A percentile compares a stretch with the other conserved stretches of the same genome.
phyloP scores from a whole-genome alignment of 2,113 vertebrate genomes.

The Acrocephalus arundinaceus region DNA sequence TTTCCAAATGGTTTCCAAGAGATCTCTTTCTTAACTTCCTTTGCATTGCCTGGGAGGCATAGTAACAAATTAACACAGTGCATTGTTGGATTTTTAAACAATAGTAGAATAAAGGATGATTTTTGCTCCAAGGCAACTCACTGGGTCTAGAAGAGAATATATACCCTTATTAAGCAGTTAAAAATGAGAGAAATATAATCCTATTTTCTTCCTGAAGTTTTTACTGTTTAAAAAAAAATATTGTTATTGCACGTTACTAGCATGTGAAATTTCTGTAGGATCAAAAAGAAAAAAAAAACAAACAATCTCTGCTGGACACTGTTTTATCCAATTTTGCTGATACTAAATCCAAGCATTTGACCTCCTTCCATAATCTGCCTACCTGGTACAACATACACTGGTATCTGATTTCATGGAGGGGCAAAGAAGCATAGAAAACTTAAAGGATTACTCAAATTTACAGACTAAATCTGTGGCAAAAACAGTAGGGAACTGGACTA shows the following conservation, averaged over 20 bases:
- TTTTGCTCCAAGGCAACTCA: slow-evolving; percentile 3
- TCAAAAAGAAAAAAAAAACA: background rate
- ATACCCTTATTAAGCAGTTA: background rate
- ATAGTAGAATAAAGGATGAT: background rate
- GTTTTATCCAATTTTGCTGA: background rate
- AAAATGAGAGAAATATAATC: background rate
- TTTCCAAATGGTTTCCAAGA: slow-evolving; percentile 42
- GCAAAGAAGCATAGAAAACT: background rate
- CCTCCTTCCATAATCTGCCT: background rate
- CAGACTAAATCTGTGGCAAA: background rate
- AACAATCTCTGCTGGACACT: background rate
- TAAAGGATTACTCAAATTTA: background rate
- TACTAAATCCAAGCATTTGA: background rate
- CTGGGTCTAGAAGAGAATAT: background rate
- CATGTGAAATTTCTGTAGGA: background rate
- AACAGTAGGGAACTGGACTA: background rate
- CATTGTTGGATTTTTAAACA: background rate
- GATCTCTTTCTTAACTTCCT: slow-evolving; percentile 6
- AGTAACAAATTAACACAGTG: slow-evolving; percentile 20
- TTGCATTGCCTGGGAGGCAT: background rate
- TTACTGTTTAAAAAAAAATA: background rate
- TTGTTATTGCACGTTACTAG: background rate
- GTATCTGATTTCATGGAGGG: background rate
- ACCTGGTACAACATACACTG: background rate
- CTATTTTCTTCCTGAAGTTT: background rate